phyloP scores from a whole-genome alignment of 2,797 vertebrate species.

The Siniperca undulata region DNA sequence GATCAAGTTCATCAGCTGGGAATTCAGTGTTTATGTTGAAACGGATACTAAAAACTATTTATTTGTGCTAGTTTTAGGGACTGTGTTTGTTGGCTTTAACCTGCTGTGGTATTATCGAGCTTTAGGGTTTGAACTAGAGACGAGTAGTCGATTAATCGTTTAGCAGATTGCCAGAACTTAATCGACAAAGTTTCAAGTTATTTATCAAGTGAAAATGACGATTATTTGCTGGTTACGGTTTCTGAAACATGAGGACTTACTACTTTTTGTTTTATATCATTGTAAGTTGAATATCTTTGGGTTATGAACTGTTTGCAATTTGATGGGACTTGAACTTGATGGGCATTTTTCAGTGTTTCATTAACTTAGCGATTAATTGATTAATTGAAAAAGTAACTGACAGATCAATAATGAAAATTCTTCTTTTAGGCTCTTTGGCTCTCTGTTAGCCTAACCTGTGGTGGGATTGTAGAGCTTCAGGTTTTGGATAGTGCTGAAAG shows the following conservation, averaged over 20 bases:
- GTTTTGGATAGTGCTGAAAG: not conserved
- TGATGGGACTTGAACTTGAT: not conserved
- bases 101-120: not conserved
- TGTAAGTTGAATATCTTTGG: not conserved
- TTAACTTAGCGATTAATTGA: not conserved
- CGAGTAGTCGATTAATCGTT: not conserved
- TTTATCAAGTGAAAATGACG: not conserved
- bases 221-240: not conserved
- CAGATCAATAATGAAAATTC: not conserved
- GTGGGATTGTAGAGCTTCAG: not conserved
- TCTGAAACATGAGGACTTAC: not conserved
- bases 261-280: not conserved
- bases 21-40: not conserved
- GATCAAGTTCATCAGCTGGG: not conserved
- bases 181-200: not conserved
- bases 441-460: not conserved
- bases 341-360: not conserved
- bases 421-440: not conserved
- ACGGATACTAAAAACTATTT: not conserved
- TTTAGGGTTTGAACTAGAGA: not conserved
- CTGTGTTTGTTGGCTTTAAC: slow-evolving; percentile 1
- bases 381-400: not conserved
- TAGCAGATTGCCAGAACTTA: not conserved
- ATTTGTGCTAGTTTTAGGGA: slow-evolving; percentile 10
- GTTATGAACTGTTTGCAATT: not conserved